These are phyloP conservation scores for Micromesistius poutassou DNA, from an alignment of 2,797 vertebrate genomes.

Conservation along the genomic window DNA sequence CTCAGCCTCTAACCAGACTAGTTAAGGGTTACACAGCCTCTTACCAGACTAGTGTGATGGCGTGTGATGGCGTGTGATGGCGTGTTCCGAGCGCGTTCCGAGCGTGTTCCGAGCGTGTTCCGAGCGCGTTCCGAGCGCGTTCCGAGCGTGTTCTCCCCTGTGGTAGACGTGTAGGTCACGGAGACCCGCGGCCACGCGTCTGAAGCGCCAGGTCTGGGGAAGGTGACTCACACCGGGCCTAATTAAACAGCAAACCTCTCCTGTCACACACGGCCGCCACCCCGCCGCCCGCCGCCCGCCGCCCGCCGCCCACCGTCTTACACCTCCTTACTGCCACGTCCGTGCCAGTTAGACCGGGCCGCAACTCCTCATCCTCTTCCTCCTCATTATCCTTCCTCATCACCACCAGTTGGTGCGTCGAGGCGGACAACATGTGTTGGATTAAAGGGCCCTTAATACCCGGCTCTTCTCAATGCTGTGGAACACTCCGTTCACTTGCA, in stretches of 20 bases:
- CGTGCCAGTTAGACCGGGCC: constrained; percentile 59
- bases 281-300: constrained; percentile 55
- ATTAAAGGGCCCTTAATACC: too few relatives aligned
- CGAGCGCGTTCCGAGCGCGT: not conserved
- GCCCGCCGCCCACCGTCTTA: constrained; percentile 52
- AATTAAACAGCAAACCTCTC: constrained; percentile 76
- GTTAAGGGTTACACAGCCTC: too few relatives aligned
- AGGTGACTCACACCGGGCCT: constrained; percentile 76
- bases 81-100: not conserved
- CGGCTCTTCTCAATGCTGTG: too few relatives aligned
- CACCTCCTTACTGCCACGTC: constrained; percentile 12
- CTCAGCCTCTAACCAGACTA: too few relatives aligned
- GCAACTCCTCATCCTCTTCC: not conserved
- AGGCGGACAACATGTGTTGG: not conserved
- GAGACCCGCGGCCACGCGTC: constrained; percentile 50
- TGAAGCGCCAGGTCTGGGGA: constrained; percentile 60
- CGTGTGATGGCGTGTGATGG: too few relatives aligned
- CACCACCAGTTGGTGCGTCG: constrained; percentile 27
- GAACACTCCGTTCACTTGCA: too few relatives aligned
- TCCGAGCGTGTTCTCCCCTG: constrained; percentile 14
- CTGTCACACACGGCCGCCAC: constrained; percentile 66
- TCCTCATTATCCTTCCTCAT: not conserved
- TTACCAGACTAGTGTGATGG: too few relatives aligned
- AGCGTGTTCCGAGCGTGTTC: constrained; percentile 19
- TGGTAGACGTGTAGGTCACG: constrained; percentile 19